phyloP scores from a whole-genome alignment of 2,888 invertebrate genomes.

The Pantelozetes paolii region DNA sequence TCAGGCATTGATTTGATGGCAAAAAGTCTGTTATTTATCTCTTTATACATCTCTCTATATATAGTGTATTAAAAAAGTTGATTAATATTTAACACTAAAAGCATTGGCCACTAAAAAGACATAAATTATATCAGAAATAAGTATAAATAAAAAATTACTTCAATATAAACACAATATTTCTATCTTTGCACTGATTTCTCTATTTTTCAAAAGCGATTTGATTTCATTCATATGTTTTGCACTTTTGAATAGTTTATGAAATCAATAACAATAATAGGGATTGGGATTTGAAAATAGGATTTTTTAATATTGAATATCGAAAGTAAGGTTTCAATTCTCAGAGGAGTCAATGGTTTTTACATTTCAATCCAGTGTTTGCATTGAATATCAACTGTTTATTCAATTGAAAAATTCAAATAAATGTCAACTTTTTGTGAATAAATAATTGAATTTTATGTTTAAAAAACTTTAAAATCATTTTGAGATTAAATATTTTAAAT shows the following conservation, averaged over 20 bases:
- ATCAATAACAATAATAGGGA: neutral
- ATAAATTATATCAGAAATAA: neutral
- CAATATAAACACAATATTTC: neutral
- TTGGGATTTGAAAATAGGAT: neutral
- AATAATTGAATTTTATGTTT: no score
- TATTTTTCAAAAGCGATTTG: neutral
- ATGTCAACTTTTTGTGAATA: no score
- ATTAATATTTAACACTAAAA: neutral
- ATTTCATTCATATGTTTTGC: neutral
- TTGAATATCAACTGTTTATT: no score
- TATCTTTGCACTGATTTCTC: neutral
- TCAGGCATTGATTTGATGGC: neutral
- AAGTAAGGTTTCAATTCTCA: neutral
- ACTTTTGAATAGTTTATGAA: neutral
- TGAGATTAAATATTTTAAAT: no score
- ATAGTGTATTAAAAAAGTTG: neutral
- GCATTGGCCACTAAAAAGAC: neutral
- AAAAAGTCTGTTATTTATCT: neutral
- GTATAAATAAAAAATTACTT: neutral
- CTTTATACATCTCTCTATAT: neutral
- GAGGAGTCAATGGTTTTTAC: no score
- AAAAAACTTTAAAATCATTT: no score
- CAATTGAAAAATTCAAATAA: no score
- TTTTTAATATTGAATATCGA: neutral
- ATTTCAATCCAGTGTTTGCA: no score